These are phyloP conservation scores for Sphenopsis melanotis DNA, from an alignment of 2,797 vertebrate genomes.

Conservation along the genomic window DNA sequence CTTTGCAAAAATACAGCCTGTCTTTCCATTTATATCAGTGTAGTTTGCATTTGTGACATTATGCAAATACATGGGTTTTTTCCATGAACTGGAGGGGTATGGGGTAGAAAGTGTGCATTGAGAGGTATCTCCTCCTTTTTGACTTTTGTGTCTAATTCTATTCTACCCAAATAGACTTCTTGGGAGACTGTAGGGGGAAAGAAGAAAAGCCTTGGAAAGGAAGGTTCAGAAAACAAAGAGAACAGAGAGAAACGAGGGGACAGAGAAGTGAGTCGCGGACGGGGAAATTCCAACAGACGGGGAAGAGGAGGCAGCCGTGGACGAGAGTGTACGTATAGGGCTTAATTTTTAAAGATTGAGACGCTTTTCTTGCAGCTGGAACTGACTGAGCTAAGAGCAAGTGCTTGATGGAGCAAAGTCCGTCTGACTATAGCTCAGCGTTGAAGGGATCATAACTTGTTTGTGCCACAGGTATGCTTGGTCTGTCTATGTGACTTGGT, in stretches of 20 bases:
- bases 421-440: fast-evolving
- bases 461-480: not conserved
- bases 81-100: not conserved
- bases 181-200: slow-evolving; percentile 97
- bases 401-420: not conserved
- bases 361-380: not conserved
- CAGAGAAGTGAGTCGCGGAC: slow-evolving; percentile 84
- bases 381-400: not conserved
- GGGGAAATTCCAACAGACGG: slow-evolving; percentile 80
- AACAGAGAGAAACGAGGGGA: slow-evolving; percentile 92
- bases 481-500: not conserved
- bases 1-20: not conserved
- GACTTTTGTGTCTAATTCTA: not conserved
- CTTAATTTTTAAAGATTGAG: not conserved
- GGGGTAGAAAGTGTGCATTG: not conserved
- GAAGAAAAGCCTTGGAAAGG: slow-evolving; percentile 92
- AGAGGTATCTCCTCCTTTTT: not conserved
- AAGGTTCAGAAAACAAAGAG: slow-evolving; percentile 91
- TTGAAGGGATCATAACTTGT: not conserved
- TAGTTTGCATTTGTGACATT: not conserved
- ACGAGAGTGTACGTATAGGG: slow-evolving; percentile 79
- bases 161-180: slow-evolving; percentile 81
- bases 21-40: not conserved
- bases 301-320: slow-evolving; percentile 84
- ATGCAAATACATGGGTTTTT: not conserved